phyloP scores from a whole-genome alignment of 2,797 vertebrate genomes.

The Etheostoma nigrum region DNA sequence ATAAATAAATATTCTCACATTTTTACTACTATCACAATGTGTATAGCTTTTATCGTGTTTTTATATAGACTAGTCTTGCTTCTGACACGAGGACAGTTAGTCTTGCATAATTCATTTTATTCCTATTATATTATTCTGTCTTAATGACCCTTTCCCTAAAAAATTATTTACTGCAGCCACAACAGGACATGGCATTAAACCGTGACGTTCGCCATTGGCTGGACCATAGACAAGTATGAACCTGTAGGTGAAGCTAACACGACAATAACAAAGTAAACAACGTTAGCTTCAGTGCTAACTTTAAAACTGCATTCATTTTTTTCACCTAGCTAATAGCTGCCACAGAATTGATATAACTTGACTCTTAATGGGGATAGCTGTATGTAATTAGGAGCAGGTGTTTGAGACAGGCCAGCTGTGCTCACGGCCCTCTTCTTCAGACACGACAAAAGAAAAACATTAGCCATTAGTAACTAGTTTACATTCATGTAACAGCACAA shows the following conservation, averaged over 20 bases:
- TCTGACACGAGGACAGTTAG: not conserved
- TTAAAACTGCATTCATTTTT: not conserved
- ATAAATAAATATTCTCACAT: not conserved
- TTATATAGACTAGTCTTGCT: not conserved
- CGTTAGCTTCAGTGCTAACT: constrained; percentile 32
- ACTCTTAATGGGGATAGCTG: not conserved
- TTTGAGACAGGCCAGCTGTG: not conserved
- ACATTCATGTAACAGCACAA: not conserved
- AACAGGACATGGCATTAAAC: not conserved
- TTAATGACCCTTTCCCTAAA: not conserved
- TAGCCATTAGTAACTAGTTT: not conserved
- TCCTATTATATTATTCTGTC: accelerated
- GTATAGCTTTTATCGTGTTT: too few relatives aligned
- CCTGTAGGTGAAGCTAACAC: not conserved
- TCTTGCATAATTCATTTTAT: not conserved
- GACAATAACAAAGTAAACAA: constrained; percentile 22
- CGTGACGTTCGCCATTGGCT: too few relatives aligned
- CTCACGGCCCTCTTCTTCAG: not conserved
- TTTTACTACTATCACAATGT: too few relatives aligned
- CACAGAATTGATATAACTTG: not conserved
- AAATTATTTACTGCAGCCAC: not conserved
- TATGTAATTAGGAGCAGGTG: not conserved
- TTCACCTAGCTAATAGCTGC: not conserved
- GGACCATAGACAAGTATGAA: not conserved
- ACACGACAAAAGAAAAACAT: constrained; percentile 20